Percentiles rank a stretch among this genome's conserved stretches.
Conservation (phyloP, 2,113 vertebrate species). For the Gavialis gangeticus region DNA sequence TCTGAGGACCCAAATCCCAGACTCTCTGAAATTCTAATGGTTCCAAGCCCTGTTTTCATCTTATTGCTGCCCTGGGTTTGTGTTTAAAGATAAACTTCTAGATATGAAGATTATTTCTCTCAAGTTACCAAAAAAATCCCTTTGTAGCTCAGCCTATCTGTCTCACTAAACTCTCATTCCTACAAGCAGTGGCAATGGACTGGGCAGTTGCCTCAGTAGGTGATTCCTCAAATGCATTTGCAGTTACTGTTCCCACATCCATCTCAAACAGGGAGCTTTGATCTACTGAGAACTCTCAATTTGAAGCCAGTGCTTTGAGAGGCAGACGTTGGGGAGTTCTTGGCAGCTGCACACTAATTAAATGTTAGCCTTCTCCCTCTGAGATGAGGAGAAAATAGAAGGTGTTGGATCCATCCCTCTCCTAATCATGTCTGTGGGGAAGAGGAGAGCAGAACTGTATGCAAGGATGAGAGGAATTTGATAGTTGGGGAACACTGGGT, state of each 20-base stretch:
- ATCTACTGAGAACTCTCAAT: background rate
- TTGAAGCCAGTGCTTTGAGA: background rate
- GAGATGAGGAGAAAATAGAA: background rate
- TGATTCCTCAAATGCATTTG: background rate
- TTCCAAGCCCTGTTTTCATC: background rate
- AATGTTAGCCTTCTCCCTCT: background rate
- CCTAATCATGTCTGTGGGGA: background rate
- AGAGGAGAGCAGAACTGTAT: background rate
- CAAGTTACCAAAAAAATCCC: background rate
- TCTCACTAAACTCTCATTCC: background rate
- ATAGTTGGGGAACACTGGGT: too few species aligned
- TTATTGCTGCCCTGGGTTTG: background rate
- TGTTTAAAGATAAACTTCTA: background rate
- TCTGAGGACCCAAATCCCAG: background rate
- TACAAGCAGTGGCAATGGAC: background rate
- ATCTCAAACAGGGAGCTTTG: background rate
- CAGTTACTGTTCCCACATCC: background rate
- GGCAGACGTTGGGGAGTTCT: background rate
- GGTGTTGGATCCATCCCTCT: background rate
- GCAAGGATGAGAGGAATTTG: too few species aligned
- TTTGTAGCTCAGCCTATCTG: background rate
- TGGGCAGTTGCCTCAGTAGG: background rate
- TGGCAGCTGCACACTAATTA: background rate
- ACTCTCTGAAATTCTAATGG: background rate
- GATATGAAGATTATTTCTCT: background rate